phyloP scores from a whole-genome alignment of 2,888 invertebrate genomes.

The Pachliopta kotzebuea region DNA sequence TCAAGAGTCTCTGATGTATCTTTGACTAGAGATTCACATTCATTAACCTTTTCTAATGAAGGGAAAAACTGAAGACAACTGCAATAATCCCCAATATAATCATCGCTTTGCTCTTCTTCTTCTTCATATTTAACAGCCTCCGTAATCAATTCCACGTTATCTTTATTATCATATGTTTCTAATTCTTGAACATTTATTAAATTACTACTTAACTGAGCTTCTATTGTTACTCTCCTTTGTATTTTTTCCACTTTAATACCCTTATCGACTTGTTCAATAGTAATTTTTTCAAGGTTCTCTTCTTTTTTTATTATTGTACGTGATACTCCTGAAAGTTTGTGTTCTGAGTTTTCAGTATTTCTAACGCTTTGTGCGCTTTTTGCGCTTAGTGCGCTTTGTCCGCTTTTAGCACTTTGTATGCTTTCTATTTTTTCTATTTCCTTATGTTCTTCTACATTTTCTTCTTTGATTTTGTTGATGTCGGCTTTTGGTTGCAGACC shows the following conservation, averaged over 20 bases:
- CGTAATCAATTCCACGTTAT: neutral
- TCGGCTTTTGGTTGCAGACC: neutral
- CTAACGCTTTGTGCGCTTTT: neutral
- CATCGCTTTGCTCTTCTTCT: slow-evolving; percentile 1
- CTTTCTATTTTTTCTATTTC: neutral
- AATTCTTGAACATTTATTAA: neutral
- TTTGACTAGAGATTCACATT: neutral
- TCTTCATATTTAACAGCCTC: neutral
- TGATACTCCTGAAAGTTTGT: neutral
- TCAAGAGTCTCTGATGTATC: neutral
- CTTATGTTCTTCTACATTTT: neutral
- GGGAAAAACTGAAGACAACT: neutral
- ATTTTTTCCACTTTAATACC: too few relatives aligned
- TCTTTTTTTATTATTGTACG: neutral
- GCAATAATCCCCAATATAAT: slow-evolving; percentile 1
- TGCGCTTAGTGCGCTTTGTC: too few relatives aligned
- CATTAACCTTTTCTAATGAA: neutral
- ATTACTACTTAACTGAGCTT: neutral
- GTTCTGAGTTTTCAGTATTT: neutral
- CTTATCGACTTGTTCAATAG: too few relatives aligned
- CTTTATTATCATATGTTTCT: neutral
- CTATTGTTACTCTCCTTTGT: neutral
- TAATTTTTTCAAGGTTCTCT: neutral
- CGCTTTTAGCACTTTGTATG: neutral
- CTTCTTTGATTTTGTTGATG: neutral